Base-by-base conservation (phyloP, 92 coral and sea anemone species). In the Muricea muricata region DNA sequence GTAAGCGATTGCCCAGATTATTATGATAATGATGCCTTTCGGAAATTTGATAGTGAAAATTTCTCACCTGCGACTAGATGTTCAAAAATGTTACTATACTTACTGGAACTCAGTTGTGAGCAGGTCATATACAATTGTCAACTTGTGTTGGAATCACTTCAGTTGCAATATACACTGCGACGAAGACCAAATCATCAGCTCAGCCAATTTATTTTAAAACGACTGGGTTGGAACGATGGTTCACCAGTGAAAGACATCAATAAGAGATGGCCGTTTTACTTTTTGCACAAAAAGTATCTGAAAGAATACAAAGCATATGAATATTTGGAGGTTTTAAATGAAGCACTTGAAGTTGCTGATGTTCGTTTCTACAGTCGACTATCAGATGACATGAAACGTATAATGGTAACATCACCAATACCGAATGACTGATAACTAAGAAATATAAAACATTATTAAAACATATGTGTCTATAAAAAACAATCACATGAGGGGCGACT, bases 1-100 rank as follows among this genome's bases (percentile, higher is more conserved):
- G 21, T 68, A 31, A 68, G 47, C 26, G 25, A 70, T 35, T 70
- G 76, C 30, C 76, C 52, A 17, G 76, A 70, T n/a, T n/a, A n/a
- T n/a, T n/a, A n/a, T n/a, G n/a, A n/a, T n/a, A n/a, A 70, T 34
- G 48, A 39, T 1, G 21, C 2, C 48, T 42, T 39, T 15, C 76
- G 26, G 30, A 70, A 20, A 7, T 25, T 37, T 10, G 76, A 70
- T 14, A 18, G 21, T 2, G 28, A n/a, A 23, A 54, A 9, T 17
- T 52, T 10, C 26, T 15, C 20, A 20, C 23, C 60, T 7, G 60
- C 18, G 23, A 17, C 60, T 7, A 7, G 7, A 6, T 52, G 60
- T 52, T 10, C 26, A 9, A 52, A 52, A 52, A 52, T 18, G 21
- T 52, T 0, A 6, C 60, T 52, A 18, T 52, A 25, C 60, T 17